Evolutionary conservation across 2,888 invertebrate genomes (phyloP).

Genomic region (Uloborus plumipes): DNA sequence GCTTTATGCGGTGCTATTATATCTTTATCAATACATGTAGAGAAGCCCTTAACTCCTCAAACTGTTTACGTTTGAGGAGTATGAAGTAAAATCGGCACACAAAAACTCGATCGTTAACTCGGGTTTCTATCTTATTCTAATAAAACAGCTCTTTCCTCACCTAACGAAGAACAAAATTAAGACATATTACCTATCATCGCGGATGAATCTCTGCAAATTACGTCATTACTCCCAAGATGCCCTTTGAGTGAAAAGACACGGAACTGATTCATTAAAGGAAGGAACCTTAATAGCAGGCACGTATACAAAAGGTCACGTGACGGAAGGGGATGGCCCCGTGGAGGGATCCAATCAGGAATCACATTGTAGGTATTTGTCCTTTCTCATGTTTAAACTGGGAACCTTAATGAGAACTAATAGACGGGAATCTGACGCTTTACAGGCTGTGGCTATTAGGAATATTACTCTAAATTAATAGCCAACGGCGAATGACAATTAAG

Average conservation of each 20-base stretch:
- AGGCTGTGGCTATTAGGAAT: background rate
- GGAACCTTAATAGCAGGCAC: conserved; percentile 44
- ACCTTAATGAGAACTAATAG: background rate
- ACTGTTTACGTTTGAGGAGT: too few relatives aligned
- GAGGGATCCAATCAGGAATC: conserved; percentile 31
- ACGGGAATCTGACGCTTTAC: background rate
- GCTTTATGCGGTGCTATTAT: too few relatives aligned
- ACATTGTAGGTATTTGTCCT: background rate
- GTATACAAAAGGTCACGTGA: conserved; percentile 38
- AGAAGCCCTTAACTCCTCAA: too few relatives aligned
- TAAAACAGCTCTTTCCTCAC: too few relatives aligned
- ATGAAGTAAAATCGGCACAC: too few relatives aligned
- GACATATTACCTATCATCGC: conserved; percentile 6
- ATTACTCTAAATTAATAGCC: background rate
- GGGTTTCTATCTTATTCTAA: too few relatives aligned
- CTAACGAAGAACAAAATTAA: too few relatives aligned
- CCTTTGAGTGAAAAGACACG: background rate
- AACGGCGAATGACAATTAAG: background rate
- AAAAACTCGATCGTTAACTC: too few relatives aligned
- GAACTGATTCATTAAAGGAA: background rate
- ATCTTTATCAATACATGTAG: too few relatives aligned
- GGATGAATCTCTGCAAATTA: conserved; percentile 14
- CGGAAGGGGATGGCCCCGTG: conserved; percentile 27
- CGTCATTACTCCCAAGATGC: conserved; percentile 43
- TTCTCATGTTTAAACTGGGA: background rate